Percentiles rank a stretch among this genome's conserved stretches.
Conservation (phyloP, 2,797 vertebrate species). For the Zalophus californianus region DNA sequence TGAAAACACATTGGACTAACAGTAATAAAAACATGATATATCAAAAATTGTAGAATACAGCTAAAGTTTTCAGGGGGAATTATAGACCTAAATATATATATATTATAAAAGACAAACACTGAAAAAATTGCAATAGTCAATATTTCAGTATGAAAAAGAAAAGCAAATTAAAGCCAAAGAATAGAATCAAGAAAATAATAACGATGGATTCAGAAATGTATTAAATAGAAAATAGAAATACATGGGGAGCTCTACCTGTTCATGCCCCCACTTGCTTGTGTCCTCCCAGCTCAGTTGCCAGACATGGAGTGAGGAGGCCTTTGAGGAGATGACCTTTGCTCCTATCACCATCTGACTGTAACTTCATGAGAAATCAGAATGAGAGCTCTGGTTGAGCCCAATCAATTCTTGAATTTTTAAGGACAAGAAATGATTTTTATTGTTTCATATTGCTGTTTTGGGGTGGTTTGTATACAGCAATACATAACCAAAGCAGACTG, state of each 20-base stretch:
- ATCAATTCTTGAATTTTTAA: neutral
- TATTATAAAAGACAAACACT: neutral
- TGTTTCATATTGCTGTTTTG: neutral
- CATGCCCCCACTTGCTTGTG: neutral
- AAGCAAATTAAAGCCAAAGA: neutral
- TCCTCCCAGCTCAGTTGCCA: neutral
- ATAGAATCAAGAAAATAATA: neutral
- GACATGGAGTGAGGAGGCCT: neutral
- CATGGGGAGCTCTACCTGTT: neutral
- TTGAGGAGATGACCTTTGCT: neutral
- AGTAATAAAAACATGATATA: neutral
- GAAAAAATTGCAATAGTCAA: neutral
- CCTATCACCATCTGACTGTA: neutral
- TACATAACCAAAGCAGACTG: neutral
- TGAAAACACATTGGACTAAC: neutral
- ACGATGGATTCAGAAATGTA: neutral
- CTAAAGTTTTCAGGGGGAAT: neutral
- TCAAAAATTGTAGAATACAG: neutral
- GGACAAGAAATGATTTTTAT: neutral
- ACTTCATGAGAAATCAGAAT: neutral
- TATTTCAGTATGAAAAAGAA: neutral
- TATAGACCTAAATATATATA: neutral
- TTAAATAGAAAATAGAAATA: neutral
- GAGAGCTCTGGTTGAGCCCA: neutral
- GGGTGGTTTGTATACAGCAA: neutral